Evolutionary conservation across 2,888 invertebrate genomes (phyloP), one percentile per base, ranked within the genome.

Genomic region (Plebejus argus): DNA sequence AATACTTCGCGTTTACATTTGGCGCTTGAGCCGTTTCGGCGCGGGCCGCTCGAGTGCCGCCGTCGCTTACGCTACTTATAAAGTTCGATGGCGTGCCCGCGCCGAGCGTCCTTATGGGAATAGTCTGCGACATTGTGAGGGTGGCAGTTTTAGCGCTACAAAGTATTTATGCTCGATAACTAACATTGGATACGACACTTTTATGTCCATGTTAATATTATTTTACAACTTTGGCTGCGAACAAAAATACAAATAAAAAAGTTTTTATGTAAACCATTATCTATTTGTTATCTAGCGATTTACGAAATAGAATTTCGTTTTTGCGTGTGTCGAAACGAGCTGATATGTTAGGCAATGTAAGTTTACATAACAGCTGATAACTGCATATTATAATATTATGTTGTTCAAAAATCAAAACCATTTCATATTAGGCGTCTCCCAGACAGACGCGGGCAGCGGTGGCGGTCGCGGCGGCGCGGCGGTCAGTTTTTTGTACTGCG

Each of bases 61-160:
- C 86, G 88, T 91, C 92, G 92, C 91, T 92, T 92, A 89, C 89
- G 90, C 89, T 86, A 89, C 89, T 92, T 91, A 89, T 88, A 91
- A 92, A 92, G 87, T 91, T 93, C 89, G 86, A 86, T 88, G 86
- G 90, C 87, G 87, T 88, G 88, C 88, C 88, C 88, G 88, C 87
- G 85, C 61, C 85, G 89, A 88, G 89, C 86, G 87, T 88, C 89
- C 89, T 89, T 89, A 88, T 87, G 90, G 90, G 90, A 89, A 90
- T 90, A 86, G 90, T 87, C 87, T 85, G 89, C 87, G 90, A 87
- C 81, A 85, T 79, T 79, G 78, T 79, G 77, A 75, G 56, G 78
- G 66, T 66, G 76, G 76, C 39, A 78, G 53, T 61, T 56, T 76
- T 23, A 35, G 56, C 76, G 33, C 76, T 61, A 76, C 53, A 74